phyloP scores from a whole-genome alignment of 2,888 invertebrate genomes.

The Archips crataeganus region DNA sequence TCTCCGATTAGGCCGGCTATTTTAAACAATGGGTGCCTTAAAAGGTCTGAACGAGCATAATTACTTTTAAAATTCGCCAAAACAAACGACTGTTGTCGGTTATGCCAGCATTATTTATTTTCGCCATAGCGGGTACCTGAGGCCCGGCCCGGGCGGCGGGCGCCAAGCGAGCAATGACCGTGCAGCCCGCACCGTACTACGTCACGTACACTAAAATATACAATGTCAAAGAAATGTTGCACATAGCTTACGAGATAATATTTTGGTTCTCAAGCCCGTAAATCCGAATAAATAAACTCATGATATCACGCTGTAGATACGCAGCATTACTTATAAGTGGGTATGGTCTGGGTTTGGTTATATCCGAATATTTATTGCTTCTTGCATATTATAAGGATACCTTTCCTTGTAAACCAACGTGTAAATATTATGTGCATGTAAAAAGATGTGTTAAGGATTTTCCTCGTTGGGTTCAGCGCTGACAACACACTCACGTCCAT shows the following conservation, averaged over 20 bases:
- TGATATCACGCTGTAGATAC: constrained; percentile 10
- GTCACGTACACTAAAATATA: constrained; percentile 43
- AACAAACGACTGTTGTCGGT: constrained; percentile 54
- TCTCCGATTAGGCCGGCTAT: constrained; percentile 5
- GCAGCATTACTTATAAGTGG: not conserved
- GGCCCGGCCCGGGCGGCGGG: constrained; percentile 62
- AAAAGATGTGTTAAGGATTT: constrained; percentile 74
- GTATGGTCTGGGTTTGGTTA: not conserved
- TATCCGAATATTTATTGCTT: constrained; percentile 54
- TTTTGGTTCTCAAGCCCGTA: not conserved
- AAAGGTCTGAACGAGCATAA: constrained; percentile 31
- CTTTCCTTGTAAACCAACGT: constrained; percentile 50
- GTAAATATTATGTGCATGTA: constrained; percentile 49
- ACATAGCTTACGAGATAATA: not conserved
- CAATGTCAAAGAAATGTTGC: constrained; percentile 22
- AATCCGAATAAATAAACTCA: constrained; percentile 15
- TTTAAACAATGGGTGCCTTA: constrained; percentile 23
- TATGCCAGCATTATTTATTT: constrained; percentile 75
- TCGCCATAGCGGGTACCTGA: constrained; percentile 68
- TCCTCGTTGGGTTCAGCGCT: constrained; percentile 63
- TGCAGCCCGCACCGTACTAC: constrained; percentile 48
- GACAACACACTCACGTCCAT: constrained; percentile 56
- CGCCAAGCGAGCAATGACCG: constrained; percentile 74
- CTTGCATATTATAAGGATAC: constrained; percentile 54
- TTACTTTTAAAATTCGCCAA: constrained; percentile 49